Base-by-base conservation (phyloP, 2,113 vertebrate species). In the Dipodomys ordii region DNA sequence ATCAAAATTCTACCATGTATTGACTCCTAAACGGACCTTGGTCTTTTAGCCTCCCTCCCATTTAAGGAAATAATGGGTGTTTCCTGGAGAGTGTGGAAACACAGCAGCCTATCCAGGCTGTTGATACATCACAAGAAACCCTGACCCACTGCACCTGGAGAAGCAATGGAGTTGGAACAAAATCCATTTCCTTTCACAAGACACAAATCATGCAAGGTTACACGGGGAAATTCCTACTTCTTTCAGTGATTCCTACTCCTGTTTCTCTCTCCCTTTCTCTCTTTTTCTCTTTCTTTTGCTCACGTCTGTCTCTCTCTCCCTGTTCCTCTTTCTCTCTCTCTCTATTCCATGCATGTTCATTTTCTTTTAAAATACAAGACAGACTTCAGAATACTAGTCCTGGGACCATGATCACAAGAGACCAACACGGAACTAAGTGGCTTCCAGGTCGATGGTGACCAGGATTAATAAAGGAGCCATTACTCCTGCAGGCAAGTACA, bases 1-100 rank as follows among this genome's bases (percentile, higher is more conserved):
- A 68, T 90, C 94, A 79, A 53, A 86, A 71, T 80, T 85, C 16
- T 78, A 20, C 83, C 86, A 25, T 44, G 19, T 10, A 92, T 88
- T 88, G 18, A 86, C 28, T 86, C 25, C n/a, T 68, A 83, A 94
- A 79, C 67, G 44, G 22, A 88, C 53, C 15, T 85, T 88, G 20
- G 86, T 35, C 35, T 64, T 94, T 68, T 80, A 44, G 71, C n/a
- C 25, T 83, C 25, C n/a, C 25, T 83, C 20, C 1, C 35, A 46
- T 87, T 8, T 74, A 88, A 94, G 86, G 27, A 80, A 86, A 83
- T 39, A 35, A 69, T 71, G 11, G 16, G 25, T 85, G 1, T 76
- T 86, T 9, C 92, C 49, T 9, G 44, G 83, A 57, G 72, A 91
- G 25, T 32, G 7, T 73, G 27, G 90, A 83, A 53, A 28, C 12